Percentiles rank a stretch among this genome's conserved stretches.
These are phyloP conservation scores for Tholera decimalis DNA, from an alignment of 2,888 invertebrate genomes.

Conservation along the genomic window DNA sequence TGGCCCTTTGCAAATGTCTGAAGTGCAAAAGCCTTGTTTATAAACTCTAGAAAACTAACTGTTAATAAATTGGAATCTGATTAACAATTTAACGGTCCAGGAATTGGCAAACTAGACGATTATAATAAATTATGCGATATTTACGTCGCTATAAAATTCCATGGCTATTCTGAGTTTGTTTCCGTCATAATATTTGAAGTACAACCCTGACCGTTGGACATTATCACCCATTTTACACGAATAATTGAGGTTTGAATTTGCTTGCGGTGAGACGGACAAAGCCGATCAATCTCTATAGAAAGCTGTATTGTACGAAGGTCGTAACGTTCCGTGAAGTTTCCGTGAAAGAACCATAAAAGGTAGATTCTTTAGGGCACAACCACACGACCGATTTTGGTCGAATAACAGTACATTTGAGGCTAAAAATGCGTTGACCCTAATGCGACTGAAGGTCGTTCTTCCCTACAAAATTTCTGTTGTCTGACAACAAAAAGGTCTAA, in stretches of 20 bases:
- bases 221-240: conserved; percentile 73
- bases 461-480: background rate
- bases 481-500: conserved; percentile 7
- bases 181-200: conserved; percentile 67
- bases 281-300: conserved; percentile 68
- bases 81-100: conserved; percentile 27
- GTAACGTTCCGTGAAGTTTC: conserved; percentile 59
- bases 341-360: conserved; percentile 53
- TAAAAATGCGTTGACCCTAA: conserved; percentile 32
- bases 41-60: background rate
- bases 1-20: conserved; percentile 16
- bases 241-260: conserved; percentile 73
- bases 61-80: conserved; percentile 39
- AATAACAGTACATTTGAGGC: conserved; percentile 50
- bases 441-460: conserved; percentile 26
- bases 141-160: conserved; percentile 34
- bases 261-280: conserved; percentile 71
- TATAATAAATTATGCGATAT: conserved; percentile 34
- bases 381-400: conserved; percentile 52
- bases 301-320: conserved; percentile 64
- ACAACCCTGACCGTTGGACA: conserved; percentile 56
- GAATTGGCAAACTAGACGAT: conserved; percentile 17
- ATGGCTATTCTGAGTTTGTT: conserved; percentile 35
- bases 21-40: conserved; percentile 8
- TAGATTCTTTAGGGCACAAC: conserved; percentile 52